A percentile compares a stretch with the other conserved stretches of the same genome.
Conservation (phyloP, 2,113 vertebrate genomes). For the Psilopsiagon aurifrons region DNA sequence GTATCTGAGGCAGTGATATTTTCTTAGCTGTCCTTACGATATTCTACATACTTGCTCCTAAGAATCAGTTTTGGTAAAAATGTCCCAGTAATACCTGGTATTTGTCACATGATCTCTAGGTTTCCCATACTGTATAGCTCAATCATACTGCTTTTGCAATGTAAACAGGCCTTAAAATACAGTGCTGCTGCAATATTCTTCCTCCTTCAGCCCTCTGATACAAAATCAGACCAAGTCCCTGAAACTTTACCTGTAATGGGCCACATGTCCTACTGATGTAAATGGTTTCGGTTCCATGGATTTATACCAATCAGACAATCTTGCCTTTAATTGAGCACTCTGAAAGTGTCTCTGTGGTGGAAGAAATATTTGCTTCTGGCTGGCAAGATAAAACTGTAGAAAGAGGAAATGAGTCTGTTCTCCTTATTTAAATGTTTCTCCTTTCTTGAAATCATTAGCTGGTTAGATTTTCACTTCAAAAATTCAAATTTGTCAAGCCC, state of each 20-base stretch:
- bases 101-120: background rate
- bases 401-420: conserved; percentile 1
- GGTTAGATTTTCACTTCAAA: conserved; percentile 1
- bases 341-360: background rate
- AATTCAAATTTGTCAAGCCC: background rate
- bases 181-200: background rate
- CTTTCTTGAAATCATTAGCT: background rate
- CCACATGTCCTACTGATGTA: background rate
- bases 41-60: background rate
- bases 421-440: conserved; percentile 11
- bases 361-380: background rate
- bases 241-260: background rate
- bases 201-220: background rate
- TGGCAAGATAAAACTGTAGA: background rate
- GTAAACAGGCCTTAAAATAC: background rate
- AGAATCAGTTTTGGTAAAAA: background rate
- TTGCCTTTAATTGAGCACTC: background rate
- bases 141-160: background rate
- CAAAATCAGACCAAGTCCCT: background rate
- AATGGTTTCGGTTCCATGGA: background rate
- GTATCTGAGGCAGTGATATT: background rate
- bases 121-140: background rate
- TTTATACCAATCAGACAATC: background rate
- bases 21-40: background rate
- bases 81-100: rapidly evolving